Evolutionary conservation across 2,797 vertebrate genomes (phyloP), one percentile per base, ranked within the genome.

Genomic region (Onychomys arenicola): DNA sequence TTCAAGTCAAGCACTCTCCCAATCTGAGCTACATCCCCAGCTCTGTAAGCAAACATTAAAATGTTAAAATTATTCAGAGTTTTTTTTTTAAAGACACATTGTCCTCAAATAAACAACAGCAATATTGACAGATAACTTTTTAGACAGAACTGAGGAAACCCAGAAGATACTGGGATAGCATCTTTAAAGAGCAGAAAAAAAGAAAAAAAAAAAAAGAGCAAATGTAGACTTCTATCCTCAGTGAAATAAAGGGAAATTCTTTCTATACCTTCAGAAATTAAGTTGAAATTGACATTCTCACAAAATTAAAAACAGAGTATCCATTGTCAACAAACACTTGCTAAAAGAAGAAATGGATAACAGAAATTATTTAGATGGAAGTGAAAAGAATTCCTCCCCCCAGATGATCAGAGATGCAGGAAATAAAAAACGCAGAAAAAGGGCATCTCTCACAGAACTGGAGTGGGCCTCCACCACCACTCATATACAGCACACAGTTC

Each of bases 51-150:
- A 88, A 59, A 59, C 61, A 52, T 90, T 90, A 91, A 95, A 89
- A 63, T 71, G 34, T 61, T 87, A 89, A 95, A 96, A 91, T 93
- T 52, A 93, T 37, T 65, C n/a, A 67, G 59, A 88, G 25, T 55
- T 75, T 21, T 21, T 52, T 52, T 55, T 55, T 52, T n/a, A n/a
- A 73, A 77, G 46, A n/a, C 8, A 61, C 10, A 86, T 78, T 94
- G 76, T n/a, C 40, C 85, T 95, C 81, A 92, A 93, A 85, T 81
- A 83, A 96, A 4, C 73, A 90, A 78, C 32, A 92, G 29, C 88
- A 94, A 94, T 71, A 91, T 29, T 55, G 40, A 96, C 37, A 86
- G 76, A 61, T 77, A 93, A 88, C 73, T 93, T 84, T 77, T 81
- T 57, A 77, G 90, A 80, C 8, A 61, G 29, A 92, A 94, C 76